A percentile compares a stretch with the other conserved stretches of the same genome.
Conservation (phyloP, 2,888 invertebrate genomes). For the Acrobasis repandana region DNA sequence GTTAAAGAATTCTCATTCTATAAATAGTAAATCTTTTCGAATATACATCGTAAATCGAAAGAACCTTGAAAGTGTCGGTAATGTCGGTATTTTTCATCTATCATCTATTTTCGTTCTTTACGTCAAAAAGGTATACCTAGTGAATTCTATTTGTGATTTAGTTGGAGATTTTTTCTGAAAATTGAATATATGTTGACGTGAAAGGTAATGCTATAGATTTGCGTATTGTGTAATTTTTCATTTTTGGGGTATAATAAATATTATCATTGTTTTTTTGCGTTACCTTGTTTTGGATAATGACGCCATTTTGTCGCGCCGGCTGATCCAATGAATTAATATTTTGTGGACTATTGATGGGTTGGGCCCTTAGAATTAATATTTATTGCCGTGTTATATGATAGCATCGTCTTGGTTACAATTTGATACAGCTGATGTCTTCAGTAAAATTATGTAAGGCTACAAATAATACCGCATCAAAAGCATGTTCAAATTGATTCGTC, state of each 20-base stretch:
- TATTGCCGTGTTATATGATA: slow-evolving; percentile 37
- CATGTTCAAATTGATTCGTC: slow-evolving; percentile 16
- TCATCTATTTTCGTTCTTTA: slow-evolving; percentile 59
- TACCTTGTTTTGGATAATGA: slow-evolving; percentile 75
- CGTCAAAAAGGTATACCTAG: slow-evolving; percentile 77
- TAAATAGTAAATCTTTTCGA: no score
- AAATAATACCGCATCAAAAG: slow-evolving; percentile 23
- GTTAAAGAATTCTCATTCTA: no score
- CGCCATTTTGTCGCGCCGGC: slow-evolving; percentile 83
- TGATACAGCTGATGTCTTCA: background rate
- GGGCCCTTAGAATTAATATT: slow-evolving; percentile 45
- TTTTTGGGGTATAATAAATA: slow-evolving; percentile 14
- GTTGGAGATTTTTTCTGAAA: slow-evolving; percentile 56
- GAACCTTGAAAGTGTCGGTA: slow-evolving; percentile 14
- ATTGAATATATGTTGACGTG: slow-evolving; percentile 55
- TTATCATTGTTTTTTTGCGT: slow-evolving; percentile 43
- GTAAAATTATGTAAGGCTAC: background rate
- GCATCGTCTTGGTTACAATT: background rate
- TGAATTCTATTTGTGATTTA: slow-evolving; percentile 65
- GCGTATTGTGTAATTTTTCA: slow-evolving; percentile 22
- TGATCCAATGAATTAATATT: slow-evolving; percentile 73
- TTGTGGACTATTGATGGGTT: slow-evolving; percentile 52
- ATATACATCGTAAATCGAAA: background rate
- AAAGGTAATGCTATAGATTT: slow-evolving; percentile 44
- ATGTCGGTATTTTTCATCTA: slow-evolving; percentile 36